A percentile compares a stretch with the other conserved stretches of the same genome.
Evolutionary conservation across 2,797 vertebrate species (phyloP).

Genomic region (Xenops minutus): DNA sequence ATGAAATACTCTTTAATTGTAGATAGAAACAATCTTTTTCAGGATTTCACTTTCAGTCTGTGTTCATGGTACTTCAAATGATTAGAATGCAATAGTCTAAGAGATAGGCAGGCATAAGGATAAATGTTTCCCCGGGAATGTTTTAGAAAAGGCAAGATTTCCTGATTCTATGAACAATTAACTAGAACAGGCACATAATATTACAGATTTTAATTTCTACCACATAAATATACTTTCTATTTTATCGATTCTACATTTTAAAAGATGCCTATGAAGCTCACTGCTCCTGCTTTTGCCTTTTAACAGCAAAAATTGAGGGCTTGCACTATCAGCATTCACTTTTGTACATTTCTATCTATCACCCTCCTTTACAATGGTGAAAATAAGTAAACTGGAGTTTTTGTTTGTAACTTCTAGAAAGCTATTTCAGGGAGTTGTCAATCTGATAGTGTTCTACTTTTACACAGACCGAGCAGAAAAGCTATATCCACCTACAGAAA

Average conservation of each 20-base stretch:
- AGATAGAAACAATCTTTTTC: neutral
- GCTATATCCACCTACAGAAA: neutral
- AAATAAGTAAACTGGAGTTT: neutral
- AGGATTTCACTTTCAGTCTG: neutral
- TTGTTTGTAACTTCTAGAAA: neutral
- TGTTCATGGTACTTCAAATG: neutral
- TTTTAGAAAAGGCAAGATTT: slow-evolving; percentile 9
- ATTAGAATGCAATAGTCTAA: slow-evolving; percentile 15
- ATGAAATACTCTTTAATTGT: neutral
- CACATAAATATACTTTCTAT: neutral
- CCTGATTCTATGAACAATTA: neutral
- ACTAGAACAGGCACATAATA: neutral
- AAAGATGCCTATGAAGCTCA: neutral
- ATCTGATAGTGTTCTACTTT: neutral
- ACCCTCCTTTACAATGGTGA: neutral
- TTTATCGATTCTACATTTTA: neutral
- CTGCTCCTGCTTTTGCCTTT: neutral
- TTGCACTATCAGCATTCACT: neutral
- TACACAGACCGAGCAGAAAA: neutral
- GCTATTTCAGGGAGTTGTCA: neutral
- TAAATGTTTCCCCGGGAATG: neutral
- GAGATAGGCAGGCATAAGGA: neutral
- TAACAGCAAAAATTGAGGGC: neutral
- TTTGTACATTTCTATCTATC: neutral
- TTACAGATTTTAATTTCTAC: neutral